Base-by-base conservation (phyloP, 2,797 vertebrate species). In the Miichthys miiuy region DNA sequence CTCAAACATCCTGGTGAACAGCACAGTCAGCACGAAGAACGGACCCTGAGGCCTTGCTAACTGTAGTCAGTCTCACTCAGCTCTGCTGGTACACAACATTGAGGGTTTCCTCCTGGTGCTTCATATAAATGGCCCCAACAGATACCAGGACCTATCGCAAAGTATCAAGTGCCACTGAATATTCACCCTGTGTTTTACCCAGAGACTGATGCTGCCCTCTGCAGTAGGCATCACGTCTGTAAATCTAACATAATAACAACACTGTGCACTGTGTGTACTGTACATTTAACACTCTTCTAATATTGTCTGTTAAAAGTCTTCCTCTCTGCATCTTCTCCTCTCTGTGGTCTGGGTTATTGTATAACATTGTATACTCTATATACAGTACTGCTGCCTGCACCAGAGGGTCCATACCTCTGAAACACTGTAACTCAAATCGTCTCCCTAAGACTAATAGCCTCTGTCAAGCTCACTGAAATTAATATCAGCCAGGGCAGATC, bases 391-490 rank as follows among this genome's bases (percentile, higher is more conserved):
- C 69, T 74, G 66, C 61, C 55, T 47, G 72, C 27, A 41, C 75
- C 68, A 81, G 78, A 82, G 67, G 80, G 88, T 90, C 80, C 61
- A 80, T 75, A 86, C 72, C 72, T 67, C 75, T 78, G 74, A 74
- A 85, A 87, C 69, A 18, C 83, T 72, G 85, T 80, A 92, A 94
- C 87, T 88, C 86, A 90, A 92, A 52, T 87, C 83, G 81, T 60
- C 83, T 91, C 83, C 72, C 74, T 66, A 91, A 89, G 90, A 92
- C 80, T 87, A 91, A 93, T 89, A 80, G 85, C 76, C 67, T 76
- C 71, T 90, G 89, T 92, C 89, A 88, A 86, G 63, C 71, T 71
- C 66, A 68, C 42, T 80, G 90, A 92, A 93, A 93, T 93, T 16
- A 89, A 89, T 86, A 91, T 91, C 80, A 85, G 81, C 64, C 79